Evolutionary conservation across 1,140 invertebrate genomes (phyloP), one percentile per base, ranked within the genome.

Genomic region (Sitobion miscanthi): DNA sequence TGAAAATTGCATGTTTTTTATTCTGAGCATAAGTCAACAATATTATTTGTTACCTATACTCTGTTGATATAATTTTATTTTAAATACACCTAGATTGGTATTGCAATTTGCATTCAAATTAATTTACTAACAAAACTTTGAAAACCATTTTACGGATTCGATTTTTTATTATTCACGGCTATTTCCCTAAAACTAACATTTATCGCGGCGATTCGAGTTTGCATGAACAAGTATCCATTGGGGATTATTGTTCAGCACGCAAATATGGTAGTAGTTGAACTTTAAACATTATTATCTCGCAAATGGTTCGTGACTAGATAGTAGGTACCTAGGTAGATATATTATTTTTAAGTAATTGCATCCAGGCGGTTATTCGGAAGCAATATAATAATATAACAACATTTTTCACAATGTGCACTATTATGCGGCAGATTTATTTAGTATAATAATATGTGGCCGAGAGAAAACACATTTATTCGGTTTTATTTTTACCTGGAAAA

Each of bases 231-330:
- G 42, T 83, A 91, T 42, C 30, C 14, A 85, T 35, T 11, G 47
- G 21, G 47, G 35, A 49, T 49, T 21, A 52, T 83, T 38, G 77
- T 92, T 54, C 47, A 23, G 47, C 91, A 92, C 91, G 91, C 91
- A 91, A 91, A 30, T 92, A 83, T 38, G 20, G 35, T 49, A 30
- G 42, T 49, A 83, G 77, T 92, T 92, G 83, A 92, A 92, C 91
- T 92, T 92, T 92, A 52, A 82, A 85, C 91, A 82, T 92, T 92
- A 92, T 85, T 92, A 92, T 92, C 62, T 77, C 17, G 17, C 20
- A n/a, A 45, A 77, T 9, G 3, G 77, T 92, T 92, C 69, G 69
- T 91, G 90, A 91, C 69, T 92, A 82, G 47, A 92, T 52, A 38
- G 62, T 77, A 69, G 25, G 25, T 69, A 38, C 38, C 38, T 38